Conservation (phyloP, 2,113 vertebrate species). For the Condylura cristata region DNA sequence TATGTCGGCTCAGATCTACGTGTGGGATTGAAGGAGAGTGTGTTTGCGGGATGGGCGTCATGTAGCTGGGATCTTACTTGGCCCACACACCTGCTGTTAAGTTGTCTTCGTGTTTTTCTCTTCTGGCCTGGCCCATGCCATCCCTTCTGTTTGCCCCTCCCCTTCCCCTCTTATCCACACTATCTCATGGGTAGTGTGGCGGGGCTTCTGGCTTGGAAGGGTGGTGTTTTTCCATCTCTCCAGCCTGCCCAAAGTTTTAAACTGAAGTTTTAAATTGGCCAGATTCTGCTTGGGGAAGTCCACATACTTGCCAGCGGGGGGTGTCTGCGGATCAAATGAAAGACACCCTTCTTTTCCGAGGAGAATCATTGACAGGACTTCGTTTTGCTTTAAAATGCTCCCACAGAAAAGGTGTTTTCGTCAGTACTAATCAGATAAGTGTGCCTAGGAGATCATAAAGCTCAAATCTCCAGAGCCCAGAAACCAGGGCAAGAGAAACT, state of each 20-base stretch:
- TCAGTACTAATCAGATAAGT: constrained; percentile 46
- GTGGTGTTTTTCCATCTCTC: constrained; percentile 62
- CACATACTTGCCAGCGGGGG: background rate
- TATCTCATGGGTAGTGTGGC: background rate
- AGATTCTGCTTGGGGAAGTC: background rate
- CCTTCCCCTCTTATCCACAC: background rate
- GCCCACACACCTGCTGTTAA: background rate
- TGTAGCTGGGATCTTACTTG: no score
- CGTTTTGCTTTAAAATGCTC: constrained; percentile 48
- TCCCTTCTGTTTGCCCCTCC: background rate
- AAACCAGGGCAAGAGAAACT: constrained; percentile 75
- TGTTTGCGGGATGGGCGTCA: background rate
- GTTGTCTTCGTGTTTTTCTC: background rate
- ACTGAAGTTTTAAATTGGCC: background rate
- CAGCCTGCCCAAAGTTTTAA: constrained; percentile 39
- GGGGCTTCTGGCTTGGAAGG: background rate
- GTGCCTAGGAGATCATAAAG: constrained; percentile 55
- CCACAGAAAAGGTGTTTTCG: constrained; percentile 45
- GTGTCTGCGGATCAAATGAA: background rate
- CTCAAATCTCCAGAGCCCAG: constrained; percentile 55
- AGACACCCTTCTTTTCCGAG: background rate
- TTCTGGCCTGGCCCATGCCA: background rate
- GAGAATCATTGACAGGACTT: constrained; percentile 53
- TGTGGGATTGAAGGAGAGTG: background rate
- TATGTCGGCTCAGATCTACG: background rate